Base-by-base conservation (phyloP, 1,140 invertebrate genomes). In the Fopius arisanus region DNA sequence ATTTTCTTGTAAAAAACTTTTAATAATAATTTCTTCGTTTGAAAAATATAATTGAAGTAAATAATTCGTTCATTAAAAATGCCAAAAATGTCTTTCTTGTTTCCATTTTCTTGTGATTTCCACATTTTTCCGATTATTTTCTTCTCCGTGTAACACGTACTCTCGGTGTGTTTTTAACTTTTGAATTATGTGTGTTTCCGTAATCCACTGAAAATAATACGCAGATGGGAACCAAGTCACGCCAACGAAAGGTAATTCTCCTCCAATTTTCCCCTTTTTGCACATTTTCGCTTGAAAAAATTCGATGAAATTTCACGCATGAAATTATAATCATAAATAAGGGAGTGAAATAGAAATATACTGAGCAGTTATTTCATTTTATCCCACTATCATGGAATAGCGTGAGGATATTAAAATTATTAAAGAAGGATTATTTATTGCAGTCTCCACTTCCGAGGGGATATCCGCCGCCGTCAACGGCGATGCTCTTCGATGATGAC, bases 401-500 rank as follows among this genome's bases (percentile, higher is more conserved):
- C 19, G 26, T 75, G 33, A 16, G 12, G n/a, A 16, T 7, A 48
- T 10, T 28, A 73, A 41, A 40, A 26, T 21, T 21, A 43, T 62
- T 72, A 28, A 29, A 33, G 23, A 68, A 62, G 51, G 3, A 48
- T 74, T 48, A 48, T 73, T 69, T 41, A 75, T 89, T 88, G 9
- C 84, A 94, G 91, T 92, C 92, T 59, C 90, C 92, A 33, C 89
- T 94, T 37, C 91, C 92, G 16, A 89, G 93, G 37, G 92, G 93
- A 1, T 95, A 95, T 84, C 91, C 92, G 14, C 92, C 92, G 4
- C 90, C 92, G 6, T 91, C 91, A 72, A 93, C 94, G 79, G 91
- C 92, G 1, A 91, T 94, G 86, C 87, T 96, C 28, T 95, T 95
- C 84, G 96, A 98, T 81, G 96, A 98, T 78, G 96, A 98, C 86